These are phyloP conservation scores for Sinosuthora webbiana DNA, from an alignment of 2,113 vertebrate species.

Conservation along the genomic window DNA sequence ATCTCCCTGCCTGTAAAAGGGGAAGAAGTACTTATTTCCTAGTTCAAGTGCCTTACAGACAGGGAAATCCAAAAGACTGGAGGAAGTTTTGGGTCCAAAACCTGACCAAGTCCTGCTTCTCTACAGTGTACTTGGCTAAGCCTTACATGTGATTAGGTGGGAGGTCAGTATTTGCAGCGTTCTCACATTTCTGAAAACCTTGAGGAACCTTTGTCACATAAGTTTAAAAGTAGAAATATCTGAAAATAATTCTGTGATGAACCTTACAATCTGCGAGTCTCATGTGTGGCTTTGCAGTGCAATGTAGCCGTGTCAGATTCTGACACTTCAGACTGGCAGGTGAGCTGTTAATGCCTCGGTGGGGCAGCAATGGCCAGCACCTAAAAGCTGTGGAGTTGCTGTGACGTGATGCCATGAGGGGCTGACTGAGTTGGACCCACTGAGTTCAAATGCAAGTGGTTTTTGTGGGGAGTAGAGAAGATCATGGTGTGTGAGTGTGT, in stretches of 20 bases:
- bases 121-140: not conserved
- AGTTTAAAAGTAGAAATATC: not conserved
- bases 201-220: not conserved
- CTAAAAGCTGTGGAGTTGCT: not conserved
- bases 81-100: not conserved
- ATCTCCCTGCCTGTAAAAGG: not conserved
- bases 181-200: not conserved
- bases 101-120: not conserved
- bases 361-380: not conserved
- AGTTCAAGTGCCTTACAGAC: not conserved
- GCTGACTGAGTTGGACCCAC: not conserved
- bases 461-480: not conserved
- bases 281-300: accelerated
- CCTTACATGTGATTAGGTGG: not conserved
- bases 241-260: not conserved
- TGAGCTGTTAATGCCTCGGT: not conserved
- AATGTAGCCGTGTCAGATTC: accelerated
- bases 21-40: not conserved
- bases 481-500: not conserved
- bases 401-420: accelerated
- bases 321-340: accelerated
- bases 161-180: not conserved
- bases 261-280: not conserved
- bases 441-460: not conserved
- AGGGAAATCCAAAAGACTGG: not conserved